phyloP scores from a whole-genome alignment of 2,888 invertebrate species.

The Polia nebulosa region DNA sequence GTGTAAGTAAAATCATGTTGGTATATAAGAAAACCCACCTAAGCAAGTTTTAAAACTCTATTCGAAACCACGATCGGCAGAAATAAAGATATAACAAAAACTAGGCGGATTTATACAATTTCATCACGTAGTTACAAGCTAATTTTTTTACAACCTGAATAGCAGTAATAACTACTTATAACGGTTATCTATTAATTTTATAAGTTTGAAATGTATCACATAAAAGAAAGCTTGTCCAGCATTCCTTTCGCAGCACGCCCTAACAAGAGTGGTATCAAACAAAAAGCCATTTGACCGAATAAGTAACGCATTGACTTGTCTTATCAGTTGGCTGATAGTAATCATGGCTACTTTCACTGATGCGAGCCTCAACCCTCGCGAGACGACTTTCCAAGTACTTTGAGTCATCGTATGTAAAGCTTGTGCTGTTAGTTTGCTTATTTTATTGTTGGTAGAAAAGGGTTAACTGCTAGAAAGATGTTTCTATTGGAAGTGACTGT shows the following conservation, averaged over 20 bases:
- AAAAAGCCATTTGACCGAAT: constrained; percentile 65
- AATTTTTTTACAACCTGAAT: constrained; percentile 26
- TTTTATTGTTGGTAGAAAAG: neutral
- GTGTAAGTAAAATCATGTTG: neutral
- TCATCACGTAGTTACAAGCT: constrained; percentile 8
- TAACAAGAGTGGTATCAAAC: constrained; percentile 48
- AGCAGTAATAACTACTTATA: constrained; percentile 19
- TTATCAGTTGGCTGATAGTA: constrained; percentile 62
- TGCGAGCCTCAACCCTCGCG: constrained; percentile 43
- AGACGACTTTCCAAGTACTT: constrained; percentile 53
- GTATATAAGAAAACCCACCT: neutral
- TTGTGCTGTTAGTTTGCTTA: constrained; percentile 1
- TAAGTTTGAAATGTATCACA: constrained; percentile 44
- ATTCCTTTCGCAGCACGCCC: constrained; percentile 43
- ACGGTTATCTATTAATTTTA: constrained; percentile 48
- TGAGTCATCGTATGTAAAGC: constrained; percentile 25
- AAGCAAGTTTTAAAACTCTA: neutral
- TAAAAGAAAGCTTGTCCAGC: constrained; percentile 58
- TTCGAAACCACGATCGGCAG: neutral
- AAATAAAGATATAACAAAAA: constrained; percentile 20
- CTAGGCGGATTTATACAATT: constrained; percentile 12
- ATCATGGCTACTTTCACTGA: constrained; percentile 64
- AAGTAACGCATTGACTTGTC: constrained; percentile 53
- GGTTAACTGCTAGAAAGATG: neutral
- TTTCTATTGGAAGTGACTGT: neutral